Evolutionary conservation across 2,797 vertebrate species (phyloP).

Genomic region (Masticophis lateralis): DNA sequence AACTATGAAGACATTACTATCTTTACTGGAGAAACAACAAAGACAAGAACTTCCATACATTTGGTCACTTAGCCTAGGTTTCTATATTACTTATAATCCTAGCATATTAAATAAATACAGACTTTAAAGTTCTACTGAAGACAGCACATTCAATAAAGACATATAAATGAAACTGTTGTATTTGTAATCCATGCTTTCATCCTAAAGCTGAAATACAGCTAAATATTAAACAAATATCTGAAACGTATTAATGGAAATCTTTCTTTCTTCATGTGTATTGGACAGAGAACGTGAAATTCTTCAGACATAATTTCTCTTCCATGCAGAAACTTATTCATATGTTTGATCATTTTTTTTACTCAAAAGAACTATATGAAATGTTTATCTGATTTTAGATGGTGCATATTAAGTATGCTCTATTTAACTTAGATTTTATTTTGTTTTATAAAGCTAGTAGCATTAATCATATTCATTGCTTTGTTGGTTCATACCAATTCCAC

Average conservation of each 20-base stretch:
- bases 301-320: not conserved
- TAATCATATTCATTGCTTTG: not conserved
- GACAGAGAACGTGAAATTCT: not conserved
- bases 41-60: not conserved
- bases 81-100: not conserved
- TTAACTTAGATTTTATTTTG: conserved; percentile 21
- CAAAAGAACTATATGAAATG: not conserved
- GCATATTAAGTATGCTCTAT: not conserved
- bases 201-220: conserved; percentile 1
- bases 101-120: not conserved
- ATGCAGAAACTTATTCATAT: not conserved
- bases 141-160: not conserved
- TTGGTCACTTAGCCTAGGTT: not conserved
- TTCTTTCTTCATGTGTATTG: not conserved
- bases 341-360: not conserved
- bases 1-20: not conserved
- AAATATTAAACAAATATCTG: conserved; percentile 1
- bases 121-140: conserved; percentile 11
- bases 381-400: conserved; percentile 13
- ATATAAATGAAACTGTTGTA: conserved; percentile 13
- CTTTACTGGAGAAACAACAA: not conserved
- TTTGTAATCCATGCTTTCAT: conserved; percentile 14
- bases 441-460: conserved; percentile 5
- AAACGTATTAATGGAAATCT: not conserved
- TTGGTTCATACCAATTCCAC: not conserved